phyloP scores from a whole-genome alignment of 2,888 invertebrate species.

The Diaphora mendica region DNA sequence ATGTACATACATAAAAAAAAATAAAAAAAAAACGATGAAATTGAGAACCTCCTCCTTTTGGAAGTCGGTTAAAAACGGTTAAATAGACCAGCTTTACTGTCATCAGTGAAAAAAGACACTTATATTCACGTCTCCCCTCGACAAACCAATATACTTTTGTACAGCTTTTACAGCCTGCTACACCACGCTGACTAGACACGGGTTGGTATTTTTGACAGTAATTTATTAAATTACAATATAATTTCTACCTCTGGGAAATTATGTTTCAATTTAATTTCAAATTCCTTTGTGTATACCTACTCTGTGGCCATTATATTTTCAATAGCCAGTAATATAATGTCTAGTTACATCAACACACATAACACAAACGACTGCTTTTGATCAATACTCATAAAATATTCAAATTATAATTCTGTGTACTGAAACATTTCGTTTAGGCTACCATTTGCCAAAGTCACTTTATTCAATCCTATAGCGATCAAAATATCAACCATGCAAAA shows the following conservation, averaged over 20 bases:
- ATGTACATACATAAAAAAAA: too few species aligned
- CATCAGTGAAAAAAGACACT: too few species aligned
- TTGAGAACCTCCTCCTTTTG: too few species aligned
- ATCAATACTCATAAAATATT: constrained; percentile 16
- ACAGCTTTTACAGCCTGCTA: too few species aligned
- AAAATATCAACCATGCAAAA: background rate
- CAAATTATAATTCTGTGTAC: constrained; percentile 1
- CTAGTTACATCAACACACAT: constrained; percentile 9
- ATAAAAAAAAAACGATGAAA: too few species aligned
- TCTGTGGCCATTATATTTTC: background rate
- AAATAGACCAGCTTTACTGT: too few species aligned
- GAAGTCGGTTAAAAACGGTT: too few species aligned
- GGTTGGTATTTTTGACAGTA: too few species aligned
- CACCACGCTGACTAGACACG: too few species aligned
- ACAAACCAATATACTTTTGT: too few species aligned
- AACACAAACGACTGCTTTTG: constrained; percentile 3
- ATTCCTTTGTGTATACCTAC: background rate
- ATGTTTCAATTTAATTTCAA: background rate
- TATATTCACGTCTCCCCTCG: too few species aligned
- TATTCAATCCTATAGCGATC: background rate
- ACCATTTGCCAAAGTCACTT: background rate
- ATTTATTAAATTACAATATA: background rate
- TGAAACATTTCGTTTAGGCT: background rate
- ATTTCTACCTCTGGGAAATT: background rate
- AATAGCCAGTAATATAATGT: background rate